phyloP scores from a whole-genome alignment of 2,888 invertebrate species.

The Ormyrus nitidulus region DNA sequence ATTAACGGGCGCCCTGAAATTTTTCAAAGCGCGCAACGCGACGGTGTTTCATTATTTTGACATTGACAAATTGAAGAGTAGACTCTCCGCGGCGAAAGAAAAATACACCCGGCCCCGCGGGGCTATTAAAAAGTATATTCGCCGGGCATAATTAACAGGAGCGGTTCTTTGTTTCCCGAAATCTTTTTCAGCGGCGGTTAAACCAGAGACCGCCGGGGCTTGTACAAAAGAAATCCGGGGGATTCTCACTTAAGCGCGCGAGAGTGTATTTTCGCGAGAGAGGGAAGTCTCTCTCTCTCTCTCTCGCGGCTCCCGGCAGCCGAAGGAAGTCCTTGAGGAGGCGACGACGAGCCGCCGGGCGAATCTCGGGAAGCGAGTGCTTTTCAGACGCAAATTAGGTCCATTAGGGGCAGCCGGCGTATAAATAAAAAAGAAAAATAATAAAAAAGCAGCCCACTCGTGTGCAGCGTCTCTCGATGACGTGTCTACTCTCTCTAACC shows the following conservation, averaged over 20 bases:
- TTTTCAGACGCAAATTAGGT: constrained; percentile 73
- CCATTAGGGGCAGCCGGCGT: constrained; percentile 70
- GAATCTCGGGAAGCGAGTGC: constrained; percentile 60
- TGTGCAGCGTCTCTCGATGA: constrained; percentile 58
- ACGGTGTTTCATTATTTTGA: too few species aligned
- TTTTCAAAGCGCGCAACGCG: too few species aligned
- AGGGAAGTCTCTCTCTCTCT: too few species aligned
- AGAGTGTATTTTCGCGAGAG: too few species aligned
- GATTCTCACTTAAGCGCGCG: constrained; percentile 21
- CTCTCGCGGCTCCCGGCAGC: constrained; percentile 3
- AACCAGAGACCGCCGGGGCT: not conserved
- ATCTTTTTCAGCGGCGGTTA: not conserved
- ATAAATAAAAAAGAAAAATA: constrained; percentile 48
- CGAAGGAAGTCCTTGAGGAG: constrained; percentile 59
- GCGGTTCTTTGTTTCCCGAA: constrained; percentile 8
- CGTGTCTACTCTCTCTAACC: constrained; percentile 35
- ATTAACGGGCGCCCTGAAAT: too few species aligned
- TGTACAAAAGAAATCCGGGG: constrained; percentile 44
- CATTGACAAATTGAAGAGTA: too few species aligned
- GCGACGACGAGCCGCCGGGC: constrained; percentile 59
- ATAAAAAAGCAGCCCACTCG: constrained; percentile 44
- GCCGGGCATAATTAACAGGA: constrained; percentile 15
- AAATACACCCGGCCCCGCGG: too few species aligned
- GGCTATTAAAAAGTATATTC: too few species aligned
- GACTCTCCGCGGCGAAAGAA: too few species aligned